phyloP scores from a whole-genome alignment of 2,797 vertebrate genomes.

The Mormyrops attenuatus region DNA sequence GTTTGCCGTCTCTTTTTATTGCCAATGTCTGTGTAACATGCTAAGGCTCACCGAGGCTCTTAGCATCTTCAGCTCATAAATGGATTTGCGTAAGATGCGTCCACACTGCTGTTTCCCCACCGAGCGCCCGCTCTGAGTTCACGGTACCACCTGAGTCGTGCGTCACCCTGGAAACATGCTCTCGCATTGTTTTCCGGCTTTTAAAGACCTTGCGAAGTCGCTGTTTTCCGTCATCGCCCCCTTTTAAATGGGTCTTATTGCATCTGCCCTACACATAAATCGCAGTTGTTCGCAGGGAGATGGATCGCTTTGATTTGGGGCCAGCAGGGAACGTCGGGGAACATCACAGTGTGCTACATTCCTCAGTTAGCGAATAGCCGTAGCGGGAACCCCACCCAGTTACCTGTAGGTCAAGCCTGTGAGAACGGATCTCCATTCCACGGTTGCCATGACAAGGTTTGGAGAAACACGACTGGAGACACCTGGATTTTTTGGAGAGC shows the following conservation, averaged over 20 bases:
- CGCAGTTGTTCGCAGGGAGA: not conserved
- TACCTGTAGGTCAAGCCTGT: conserved; percentile 15
- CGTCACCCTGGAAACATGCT: not conserved
- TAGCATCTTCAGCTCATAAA: not conserved
- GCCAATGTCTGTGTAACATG: not conserved
- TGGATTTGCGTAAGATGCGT: not conserved
- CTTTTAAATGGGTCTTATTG: not conserved
- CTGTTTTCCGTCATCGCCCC: not conserved
- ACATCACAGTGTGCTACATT: not conserved
- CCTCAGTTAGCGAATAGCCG: not conserved
- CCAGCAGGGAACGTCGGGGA: not conserved
- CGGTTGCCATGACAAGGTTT: conserved; percentile 22
- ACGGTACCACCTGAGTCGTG: not conserved
- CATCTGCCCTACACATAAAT: not conserved
- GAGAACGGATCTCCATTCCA: conserved; percentile 29
- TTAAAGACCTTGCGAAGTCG: not conserved
- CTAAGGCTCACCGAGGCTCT: not conserved
- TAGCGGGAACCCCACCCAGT: not conserved
- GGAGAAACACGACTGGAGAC: conserved; percentile 30
- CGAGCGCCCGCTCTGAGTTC: not conserved
- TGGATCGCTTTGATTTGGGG: not conserved
- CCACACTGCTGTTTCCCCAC: not conserved
- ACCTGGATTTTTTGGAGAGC: conserved; percentile 42
- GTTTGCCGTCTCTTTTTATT: not conserved
- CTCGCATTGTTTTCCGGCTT: not conserved